Evolutionary conservation across 2,888 invertebrate genomes (phyloP).

Genomic region (Brassicogethes aeneus): DNA sequence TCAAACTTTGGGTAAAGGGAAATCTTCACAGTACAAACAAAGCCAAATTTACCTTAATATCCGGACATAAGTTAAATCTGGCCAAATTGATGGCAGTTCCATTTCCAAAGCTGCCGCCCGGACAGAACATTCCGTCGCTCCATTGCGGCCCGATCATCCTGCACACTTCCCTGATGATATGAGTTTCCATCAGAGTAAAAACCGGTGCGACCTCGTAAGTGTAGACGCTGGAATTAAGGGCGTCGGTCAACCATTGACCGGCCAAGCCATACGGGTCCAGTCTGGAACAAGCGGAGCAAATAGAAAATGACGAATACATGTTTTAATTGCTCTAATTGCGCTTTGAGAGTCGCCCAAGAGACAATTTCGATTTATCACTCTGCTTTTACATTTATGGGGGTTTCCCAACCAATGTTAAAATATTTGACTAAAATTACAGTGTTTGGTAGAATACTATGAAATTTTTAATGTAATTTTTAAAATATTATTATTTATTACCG

Average conservation of each 20-base stretch:
- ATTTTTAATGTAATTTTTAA: too few species aligned
- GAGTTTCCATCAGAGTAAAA: constrained; percentile 46
- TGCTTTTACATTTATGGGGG: too few species aligned
- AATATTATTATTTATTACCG: too few species aligned
- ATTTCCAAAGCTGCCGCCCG: constrained; percentile 51
- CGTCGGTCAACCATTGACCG: constrained; percentile 46
- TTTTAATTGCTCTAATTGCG: not conserved
- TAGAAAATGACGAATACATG: not conserved
- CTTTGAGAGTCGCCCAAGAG: too few species aligned
- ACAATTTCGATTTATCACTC: too few species aligned
- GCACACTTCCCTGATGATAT: constrained; percentile 42
- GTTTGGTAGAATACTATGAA: too few species aligned
- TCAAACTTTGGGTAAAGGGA: too few species aligned
- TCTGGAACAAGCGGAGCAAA: constrained; percentile 25
- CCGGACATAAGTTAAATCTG: constrained; percentile 41
- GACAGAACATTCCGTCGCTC: constrained; percentile 47
- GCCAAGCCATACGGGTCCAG: constrained; percentile 46
- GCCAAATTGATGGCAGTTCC: constrained; percentile 48
- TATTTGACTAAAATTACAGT: too few species aligned
- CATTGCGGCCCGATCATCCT: constrained; percentile 40
- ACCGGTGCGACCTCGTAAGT: constrained; percentile 51
- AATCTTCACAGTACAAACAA: too few species aligned
- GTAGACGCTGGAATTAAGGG: constrained; percentile 45
- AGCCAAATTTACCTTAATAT: constrained; percentile 44
- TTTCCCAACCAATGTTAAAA: too few species aligned